Percentiles rank a stretch among this genome's conserved stretches.
phyloP scores from a whole-genome alignment of 2,888 invertebrate species.

The Adelphocoris suturalis region DNA sequence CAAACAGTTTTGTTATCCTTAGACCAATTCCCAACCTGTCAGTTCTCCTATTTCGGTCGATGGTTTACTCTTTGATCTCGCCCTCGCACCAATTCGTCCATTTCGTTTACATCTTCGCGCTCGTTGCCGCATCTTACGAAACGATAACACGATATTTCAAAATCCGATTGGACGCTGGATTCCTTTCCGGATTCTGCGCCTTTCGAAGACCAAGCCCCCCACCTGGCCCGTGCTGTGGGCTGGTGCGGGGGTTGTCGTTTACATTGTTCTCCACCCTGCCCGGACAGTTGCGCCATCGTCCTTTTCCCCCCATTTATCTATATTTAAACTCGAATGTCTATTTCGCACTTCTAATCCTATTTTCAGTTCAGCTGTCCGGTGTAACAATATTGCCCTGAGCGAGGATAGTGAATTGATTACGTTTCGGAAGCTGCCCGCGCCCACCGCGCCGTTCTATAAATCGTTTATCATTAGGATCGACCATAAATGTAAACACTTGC shows the following conservation, averaged over 20 bases:
- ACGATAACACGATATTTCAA: background rate
- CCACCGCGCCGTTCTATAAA: background rate
- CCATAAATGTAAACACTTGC: background rate
- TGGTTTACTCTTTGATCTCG: background rate
- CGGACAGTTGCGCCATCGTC: background rate
- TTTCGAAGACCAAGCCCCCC: background rate
- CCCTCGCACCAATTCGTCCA: background rate
- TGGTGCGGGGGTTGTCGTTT: conserved; percentile 14
- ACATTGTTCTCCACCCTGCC: conserved; percentile 31
- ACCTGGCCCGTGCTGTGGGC: background rate
- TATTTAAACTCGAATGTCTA: background rate
- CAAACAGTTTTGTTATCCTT: background rate
- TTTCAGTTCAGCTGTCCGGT: background rate
- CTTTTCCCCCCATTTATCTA: conserved; percentile 15
- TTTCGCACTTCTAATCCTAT: background rate
- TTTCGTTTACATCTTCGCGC: background rate
- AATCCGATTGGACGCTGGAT: background rate
- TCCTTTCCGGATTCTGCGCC: background rate
- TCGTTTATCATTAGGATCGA: background rate
- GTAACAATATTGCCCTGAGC: background rate
- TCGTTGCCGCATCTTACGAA: conserved; percentile 17
- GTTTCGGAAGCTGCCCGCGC: background rate
- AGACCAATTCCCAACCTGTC: background rate
- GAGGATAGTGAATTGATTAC: background rate
- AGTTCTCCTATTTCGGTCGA: background rate